Conservation (phyloP, 2,113 vertebrate genomes). For the Pipa parva region DNA sequence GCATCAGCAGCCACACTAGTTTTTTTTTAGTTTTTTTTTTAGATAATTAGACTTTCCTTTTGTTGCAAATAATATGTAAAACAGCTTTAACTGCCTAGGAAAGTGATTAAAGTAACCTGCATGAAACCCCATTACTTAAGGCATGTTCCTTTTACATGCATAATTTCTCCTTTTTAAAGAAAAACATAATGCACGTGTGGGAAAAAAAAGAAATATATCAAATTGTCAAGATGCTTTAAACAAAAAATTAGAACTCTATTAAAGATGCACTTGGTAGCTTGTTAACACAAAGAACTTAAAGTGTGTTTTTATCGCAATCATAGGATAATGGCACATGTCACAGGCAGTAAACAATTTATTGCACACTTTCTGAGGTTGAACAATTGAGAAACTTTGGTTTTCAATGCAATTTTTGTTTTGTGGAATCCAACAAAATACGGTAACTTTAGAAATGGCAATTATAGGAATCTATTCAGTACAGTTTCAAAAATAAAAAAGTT, state of each 20-base stretch:
- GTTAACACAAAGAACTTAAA: slow-evolving; percentile 77
- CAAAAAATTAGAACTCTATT: slow-evolving; percentile 82
- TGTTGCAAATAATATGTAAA: slow-evolving; percentile 90
- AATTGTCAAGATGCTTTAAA: slow-evolving; percentile 77
- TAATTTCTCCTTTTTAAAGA: slow-evolving; percentile 83
- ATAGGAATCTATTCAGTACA: too few relatives aligned
- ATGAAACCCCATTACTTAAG: slow-evolving; percentile 90
- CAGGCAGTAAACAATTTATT: slow-evolving; percentile 75
- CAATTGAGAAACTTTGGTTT: slow-evolving; percentile 19
- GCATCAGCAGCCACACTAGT: slow-evolving; percentile 80
- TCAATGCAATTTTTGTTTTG: background rate
- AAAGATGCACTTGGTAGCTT: slow-evolving; percentile 75
- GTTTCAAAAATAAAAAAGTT: too few relatives aligned
- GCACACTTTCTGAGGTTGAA: slow-evolving; percentile 47
- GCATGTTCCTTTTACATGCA: slow-evolving; percentile 82
- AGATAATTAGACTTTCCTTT: slow-evolving; percentile 92
- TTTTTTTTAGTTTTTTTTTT: slow-evolving; percentile 80
- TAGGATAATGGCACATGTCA: slow-evolving; percentile 74
- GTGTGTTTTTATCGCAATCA: slow-evolving; percentile 79
- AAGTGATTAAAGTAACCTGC: slow-evolving; percentile 94
- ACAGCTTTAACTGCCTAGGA: slow-evolving; percentile 88
- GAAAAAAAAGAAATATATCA: slow-evolving; percentile 84
- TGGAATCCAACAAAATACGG: slow-evolving; percentile 3
- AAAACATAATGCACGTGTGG: slow-evolving; percentile 82
- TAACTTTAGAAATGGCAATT: background rate